phyloP scores from a whole-genome alignment of 2,113 vertebrate species.

The Bubo scandiacus region DNA sequence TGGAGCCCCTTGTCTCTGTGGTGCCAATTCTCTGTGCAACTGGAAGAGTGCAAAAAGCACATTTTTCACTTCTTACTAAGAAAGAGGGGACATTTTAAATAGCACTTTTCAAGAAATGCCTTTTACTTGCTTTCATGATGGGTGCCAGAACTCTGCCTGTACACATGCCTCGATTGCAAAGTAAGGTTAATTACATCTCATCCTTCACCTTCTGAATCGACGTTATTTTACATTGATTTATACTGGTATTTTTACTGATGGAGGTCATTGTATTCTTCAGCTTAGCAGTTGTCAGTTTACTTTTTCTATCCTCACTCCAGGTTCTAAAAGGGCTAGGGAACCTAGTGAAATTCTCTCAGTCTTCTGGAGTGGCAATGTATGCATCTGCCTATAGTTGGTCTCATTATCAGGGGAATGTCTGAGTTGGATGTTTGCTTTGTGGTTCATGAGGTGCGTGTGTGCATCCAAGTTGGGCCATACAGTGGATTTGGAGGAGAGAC shows the following conservation, averaged over 20 bases:
- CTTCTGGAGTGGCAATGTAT: background rate
- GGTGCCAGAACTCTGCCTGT: background rate
- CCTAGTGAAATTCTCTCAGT: accelerated
- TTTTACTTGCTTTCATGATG: background rate
- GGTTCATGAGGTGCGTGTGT: background rate
- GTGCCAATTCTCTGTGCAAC: background rate
- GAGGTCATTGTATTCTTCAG: background rate
- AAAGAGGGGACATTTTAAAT: background rate
- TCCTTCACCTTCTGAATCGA: background rate
- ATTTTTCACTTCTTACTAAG: background rate
- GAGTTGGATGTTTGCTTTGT: background rate
- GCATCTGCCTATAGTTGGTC: background rate
- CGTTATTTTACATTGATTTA: background rate
- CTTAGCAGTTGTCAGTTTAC: background rate
- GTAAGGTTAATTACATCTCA: background rate
- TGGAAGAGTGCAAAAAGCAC: background rate
- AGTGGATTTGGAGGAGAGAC: background rate
- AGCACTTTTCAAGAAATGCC: background rate
- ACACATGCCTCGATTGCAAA: accelerated
- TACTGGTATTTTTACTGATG: background rate
- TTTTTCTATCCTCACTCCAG: background rate
- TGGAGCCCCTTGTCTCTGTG: background rate
- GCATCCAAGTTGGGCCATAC: too few species aligned
- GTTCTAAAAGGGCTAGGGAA: background rate
- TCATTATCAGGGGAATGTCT: background rate